A percentile compares a stretch with the other conserved stretches of the same genome.
Evolutionary conservation across 64 coral and sea anemone genomes (phyloP).

Genomic region (Orbicella faveolata): DNA sequence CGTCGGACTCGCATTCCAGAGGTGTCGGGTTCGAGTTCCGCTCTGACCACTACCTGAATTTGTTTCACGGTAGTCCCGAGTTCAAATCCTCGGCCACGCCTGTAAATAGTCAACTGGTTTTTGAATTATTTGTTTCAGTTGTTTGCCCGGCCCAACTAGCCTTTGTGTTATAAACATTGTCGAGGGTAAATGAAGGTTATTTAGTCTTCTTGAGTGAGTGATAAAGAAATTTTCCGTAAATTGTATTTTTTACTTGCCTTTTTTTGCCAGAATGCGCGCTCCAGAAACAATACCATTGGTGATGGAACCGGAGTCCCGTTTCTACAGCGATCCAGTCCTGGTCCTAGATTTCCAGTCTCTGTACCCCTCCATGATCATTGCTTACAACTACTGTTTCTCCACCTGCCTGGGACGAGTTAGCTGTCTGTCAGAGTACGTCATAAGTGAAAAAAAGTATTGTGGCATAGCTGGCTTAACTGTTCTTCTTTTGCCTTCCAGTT

Average conservation of each 20-base stretch:
- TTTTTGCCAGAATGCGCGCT: slow-evolving; percentile 76
- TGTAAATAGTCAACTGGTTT: too few species aligned
- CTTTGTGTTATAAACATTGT: too few species aligned
- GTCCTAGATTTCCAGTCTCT: slow-evolving; percentile 98
- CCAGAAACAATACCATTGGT: slow-evolving; percentile 91
- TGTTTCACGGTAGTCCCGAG: too few species aligned
- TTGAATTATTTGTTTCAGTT: too few species aligned
- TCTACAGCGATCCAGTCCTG: slow-evolving; percentile 90
- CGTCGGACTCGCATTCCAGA: too few species aligned
- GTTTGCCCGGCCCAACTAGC: too few species aligned
- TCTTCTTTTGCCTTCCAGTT: neutral
- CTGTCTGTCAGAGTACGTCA: slow-evolving; percentile 75
- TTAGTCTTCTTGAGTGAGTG: too few species aligned
- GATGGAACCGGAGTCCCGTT: slow-evolving; percentile 97
- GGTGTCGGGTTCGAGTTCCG: too few species aligned
- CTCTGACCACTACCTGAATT: too few species aligned
- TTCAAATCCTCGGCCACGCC: too few species aligned
- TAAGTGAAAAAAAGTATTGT: neutral
- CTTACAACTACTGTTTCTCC: slow-evolving; percentile 98
- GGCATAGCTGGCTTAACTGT: neutral
- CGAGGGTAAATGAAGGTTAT: too few species aligned
- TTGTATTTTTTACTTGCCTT: neutral
- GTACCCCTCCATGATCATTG: slow-evolving; percentile 93
- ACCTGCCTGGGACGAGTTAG: slow-evolving; percentile 92
- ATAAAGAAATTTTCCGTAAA: neutral